phyloP scores from a whole-genome alignment of 2,888 invertebrate genomes.

The Eilema sororculum region DNA sequence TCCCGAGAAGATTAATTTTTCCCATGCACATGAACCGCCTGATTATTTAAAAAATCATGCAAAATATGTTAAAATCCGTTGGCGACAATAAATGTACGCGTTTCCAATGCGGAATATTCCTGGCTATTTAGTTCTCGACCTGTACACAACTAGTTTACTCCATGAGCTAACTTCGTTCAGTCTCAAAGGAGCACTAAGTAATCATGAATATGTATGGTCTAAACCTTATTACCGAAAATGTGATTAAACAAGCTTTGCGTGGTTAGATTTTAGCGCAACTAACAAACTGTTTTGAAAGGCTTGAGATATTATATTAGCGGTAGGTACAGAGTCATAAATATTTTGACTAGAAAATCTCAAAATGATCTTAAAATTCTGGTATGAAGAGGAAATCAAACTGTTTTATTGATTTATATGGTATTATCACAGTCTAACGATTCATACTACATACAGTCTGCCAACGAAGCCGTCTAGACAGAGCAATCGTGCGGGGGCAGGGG shows the following conservation, averaged over 20 bases:
- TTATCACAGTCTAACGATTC: no score
- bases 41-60: background rate
- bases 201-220: constrained; percentile 45
- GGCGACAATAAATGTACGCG: background rate
- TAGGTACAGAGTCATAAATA: no score
- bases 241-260: constrained; percentile 35
- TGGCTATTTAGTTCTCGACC: background rate
- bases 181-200: constrained; percentile 41
- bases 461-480: no score
- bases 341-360: no score
- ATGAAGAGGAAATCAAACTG: no score
- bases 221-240: constrained; percentile 25
- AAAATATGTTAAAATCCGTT: background rate
- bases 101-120: background rate
- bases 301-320: background rate
- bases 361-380: no score
- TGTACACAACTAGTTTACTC: background rate
- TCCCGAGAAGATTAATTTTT: no score
- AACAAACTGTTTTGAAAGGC: background rate
- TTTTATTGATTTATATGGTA: no score
- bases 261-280: constrained; percentile 17
- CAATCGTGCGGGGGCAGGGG: no score
- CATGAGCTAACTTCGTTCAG: constrained; percentile 17
- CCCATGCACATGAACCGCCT: no score
- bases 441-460: no score